Conservation (phyloP, 1,140 invertebrate species). For the Neuroterus valhalla region DNA sequence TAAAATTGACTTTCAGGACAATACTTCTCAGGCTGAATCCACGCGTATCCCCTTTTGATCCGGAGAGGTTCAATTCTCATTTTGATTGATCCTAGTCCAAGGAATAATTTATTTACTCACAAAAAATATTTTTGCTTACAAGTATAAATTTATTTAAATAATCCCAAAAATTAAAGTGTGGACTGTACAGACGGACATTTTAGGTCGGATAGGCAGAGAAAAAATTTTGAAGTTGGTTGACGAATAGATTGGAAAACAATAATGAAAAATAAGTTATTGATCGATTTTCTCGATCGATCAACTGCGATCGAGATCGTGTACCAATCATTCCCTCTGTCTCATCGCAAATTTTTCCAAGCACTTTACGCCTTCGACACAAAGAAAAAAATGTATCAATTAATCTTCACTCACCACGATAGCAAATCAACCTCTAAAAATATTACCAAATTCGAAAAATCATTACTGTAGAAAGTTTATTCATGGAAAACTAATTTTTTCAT, state of each 20-base stretch:
- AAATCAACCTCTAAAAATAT: no score
- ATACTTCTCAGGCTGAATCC: no score
- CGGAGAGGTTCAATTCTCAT: no score
- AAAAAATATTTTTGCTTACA: no score
- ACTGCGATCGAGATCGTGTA: constrained; percentile 30
- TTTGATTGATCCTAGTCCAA: no score
- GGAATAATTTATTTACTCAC: no score
- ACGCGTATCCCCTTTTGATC: no score
- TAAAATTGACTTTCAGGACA: no score
- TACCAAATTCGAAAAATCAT: neutral
- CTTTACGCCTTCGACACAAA: neutral
- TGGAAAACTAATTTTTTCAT: constrained; percentile 22
- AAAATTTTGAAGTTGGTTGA: constrained; percentile 6
- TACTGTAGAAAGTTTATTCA: neutral
- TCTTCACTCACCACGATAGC: neutral
- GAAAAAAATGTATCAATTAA: neutral
- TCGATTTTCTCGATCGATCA: constrained; percentile 21
- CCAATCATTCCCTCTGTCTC: constrained; percentile 26
- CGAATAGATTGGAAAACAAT: constrained; percentile 27
- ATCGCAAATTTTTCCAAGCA: constrained; percentile 26
- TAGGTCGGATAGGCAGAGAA: constrained; percentile 29
- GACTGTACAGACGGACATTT: constrained; percentile 25
- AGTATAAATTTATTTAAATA: no score
- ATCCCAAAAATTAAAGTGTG: neutral
- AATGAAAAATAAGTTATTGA: constrained; percentile 12